phyloP scores from a whole-genome alignment of 2,113 vertebrate species.

The Psilopsiagon aymara region DNA sequence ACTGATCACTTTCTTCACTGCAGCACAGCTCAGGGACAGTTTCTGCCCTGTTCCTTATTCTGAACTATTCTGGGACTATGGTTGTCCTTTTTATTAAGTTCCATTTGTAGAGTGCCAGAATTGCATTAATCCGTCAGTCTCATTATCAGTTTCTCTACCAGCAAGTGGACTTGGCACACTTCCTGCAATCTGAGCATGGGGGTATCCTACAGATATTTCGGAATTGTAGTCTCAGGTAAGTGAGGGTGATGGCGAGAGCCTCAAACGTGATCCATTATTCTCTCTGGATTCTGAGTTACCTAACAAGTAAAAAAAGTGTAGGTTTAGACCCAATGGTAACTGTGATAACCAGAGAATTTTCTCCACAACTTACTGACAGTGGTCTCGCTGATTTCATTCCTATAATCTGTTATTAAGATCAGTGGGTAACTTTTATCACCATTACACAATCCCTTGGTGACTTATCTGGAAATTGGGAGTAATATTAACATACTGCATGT shows the following conservation, averaged over 20 bases:
- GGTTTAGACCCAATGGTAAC: not conserved
- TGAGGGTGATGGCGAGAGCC: not conserved
- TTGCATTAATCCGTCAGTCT: not conserved
- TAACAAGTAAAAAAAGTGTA: not conserved
- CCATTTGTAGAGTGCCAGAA: not conserved
- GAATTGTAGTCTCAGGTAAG: not conserved
- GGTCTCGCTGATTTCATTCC: not conserved
- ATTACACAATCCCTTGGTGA: not conserved
- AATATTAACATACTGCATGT: no score
- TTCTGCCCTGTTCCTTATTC: not conserved
- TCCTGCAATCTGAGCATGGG: not conserved
- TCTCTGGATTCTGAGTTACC: not conserved
- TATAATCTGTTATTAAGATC: not conserved
- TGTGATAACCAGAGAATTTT: not conserved
- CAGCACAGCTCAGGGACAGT: not conserved
- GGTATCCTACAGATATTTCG: not conserved
- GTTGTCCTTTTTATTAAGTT: not conserved
- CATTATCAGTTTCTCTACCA: not conserved
- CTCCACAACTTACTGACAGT: not conserved
- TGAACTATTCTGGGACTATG: not conserved
- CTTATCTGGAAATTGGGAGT: not conserved
- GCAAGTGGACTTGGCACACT: not conserved
- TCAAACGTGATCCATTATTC: not conserved
- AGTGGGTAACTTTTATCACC: not conserved
- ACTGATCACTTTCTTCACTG: not conserved